Conservation (phyloP, 2,888 invertebrate species). For the Drosophila nr. fundita region DNA sequence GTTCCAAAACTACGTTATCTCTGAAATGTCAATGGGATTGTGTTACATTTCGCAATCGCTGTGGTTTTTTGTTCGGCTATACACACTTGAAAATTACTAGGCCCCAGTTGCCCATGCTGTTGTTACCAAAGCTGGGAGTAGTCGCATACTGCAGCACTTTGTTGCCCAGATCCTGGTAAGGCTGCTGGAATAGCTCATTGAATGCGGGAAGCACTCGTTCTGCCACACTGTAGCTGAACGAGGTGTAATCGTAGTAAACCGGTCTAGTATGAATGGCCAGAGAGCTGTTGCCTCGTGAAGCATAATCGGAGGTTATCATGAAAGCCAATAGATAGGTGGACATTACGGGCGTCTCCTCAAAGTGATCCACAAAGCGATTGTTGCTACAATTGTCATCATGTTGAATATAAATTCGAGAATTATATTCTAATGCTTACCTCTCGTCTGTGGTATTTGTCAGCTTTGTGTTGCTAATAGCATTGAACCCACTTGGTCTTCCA, state of each 20-base stretch:
- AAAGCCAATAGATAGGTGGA: conserved; percentile 93
- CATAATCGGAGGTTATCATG: conserved; percentile 88
- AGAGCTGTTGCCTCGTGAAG: conserved; percentile 54
- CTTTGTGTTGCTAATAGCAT: conserved; percentile 80
- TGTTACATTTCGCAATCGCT: neutral
- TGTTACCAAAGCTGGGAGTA: conserved; percentile 91
- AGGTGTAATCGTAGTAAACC: conserved; percentile 88
- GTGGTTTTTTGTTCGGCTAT: conserved; percentile 34
- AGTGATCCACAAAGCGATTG: conserved; percentile 70
- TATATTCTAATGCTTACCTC: conserved; percentile 49
- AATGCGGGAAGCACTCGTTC: conserved; percentile 56
- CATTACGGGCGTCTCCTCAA: conserved; percentile 87
- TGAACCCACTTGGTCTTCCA: conserved; percentile 85
- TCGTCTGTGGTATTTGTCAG: conserved; percentile 40
- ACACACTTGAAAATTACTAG: conserved; percentile 91
- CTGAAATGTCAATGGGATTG: conserved; percentile 38
- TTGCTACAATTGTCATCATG: conserved; percentile 33
- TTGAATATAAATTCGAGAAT: neutral
- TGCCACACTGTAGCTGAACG: conserved; percentile 86
- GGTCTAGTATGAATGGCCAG: conserved; percentile 88
- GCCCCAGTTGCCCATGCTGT: conserved; percentile 97
- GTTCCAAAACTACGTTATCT: conserved; percentile 64
- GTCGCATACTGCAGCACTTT: conserved; percentile 92
- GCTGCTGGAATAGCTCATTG: conserved; percentile 89
- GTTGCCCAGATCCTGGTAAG: conserved; percentile 86